Base-by-base conservation (phyloP, 2,797 vertebrate genomes). In the Neopelma chrysocephalum region DNA sequence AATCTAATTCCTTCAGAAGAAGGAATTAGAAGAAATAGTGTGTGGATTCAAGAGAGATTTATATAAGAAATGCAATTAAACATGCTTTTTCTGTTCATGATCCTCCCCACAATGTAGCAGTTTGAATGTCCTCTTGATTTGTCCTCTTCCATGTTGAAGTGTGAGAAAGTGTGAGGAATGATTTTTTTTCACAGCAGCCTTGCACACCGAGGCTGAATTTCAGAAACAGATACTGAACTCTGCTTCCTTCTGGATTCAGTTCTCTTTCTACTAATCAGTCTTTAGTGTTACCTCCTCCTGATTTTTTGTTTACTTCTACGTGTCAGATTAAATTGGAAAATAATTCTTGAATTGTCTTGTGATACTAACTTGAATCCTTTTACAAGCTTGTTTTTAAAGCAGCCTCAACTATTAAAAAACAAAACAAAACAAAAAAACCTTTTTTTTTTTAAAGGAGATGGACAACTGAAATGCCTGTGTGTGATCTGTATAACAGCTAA, bases 61-160 rank as follows among this genome's bases (percentile, higher is more conserved):
- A 53, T 78, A 10, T 43, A 75, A 65, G 54, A 82, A 92, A 69
- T 42, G 50, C 48, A 82, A 83, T 82, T 83, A 92, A 88, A 78
- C 26, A 29, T 50, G 45, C 48, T 87, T 87, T 72, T n/a, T 64
- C 20, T 12, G 12, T 48, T 82, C 15, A 9, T 4, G 3, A 16
- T 81, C n/a, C 32, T 92, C 81, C 6, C 61, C 61, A 69, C 51
- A 48, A 8, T 36, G 62, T 29, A 71, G 48, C 61, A 83, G 34
- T 57, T 65, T 72, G 18, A 32, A 32, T 62, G 22, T 76, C 26
- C 36, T 79, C 51, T 62, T 65, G 27, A n/a, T 87, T 92, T 87
- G 15, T 54, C 27, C 34, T 73, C 29, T 47, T 94, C 50, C 34
- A 22, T 7, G 3, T 0, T 71, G 68, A 89, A 80, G 7, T 12